Evolutionary conservation across 2,888 invertebrate species (phyloP).

Genomic region (Xestia sexstrigata): DNA sequence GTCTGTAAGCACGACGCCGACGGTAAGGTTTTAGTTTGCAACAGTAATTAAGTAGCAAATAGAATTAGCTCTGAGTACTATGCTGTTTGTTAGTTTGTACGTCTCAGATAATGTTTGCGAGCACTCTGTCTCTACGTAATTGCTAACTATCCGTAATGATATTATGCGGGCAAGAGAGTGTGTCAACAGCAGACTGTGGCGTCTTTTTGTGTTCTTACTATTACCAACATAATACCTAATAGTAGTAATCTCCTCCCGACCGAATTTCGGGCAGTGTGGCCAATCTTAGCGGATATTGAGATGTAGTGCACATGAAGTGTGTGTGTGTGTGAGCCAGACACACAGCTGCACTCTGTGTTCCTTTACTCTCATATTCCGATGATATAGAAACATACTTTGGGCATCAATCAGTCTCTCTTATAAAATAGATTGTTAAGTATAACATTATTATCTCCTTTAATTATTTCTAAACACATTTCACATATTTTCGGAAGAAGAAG

Average conservation of each 20-base stretch:
- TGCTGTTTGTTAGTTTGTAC: slow-evolving; percentile 15
- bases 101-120: slow-evolving; percentile 31
- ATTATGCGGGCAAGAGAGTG: background rate
- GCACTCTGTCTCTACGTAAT: slow-evolving; percentile 16
- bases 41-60: slow-evolving; percentile 47
- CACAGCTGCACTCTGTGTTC: background rate
- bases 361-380: background rate
- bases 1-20: background rate
- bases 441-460: background rate
- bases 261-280: background rate
- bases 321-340: background rate
- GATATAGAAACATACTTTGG: background rate
- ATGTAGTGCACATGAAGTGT: background rate
- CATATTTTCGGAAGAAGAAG: background rate
- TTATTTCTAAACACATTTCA: background rate
- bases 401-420: background rate
- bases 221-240: background rate
- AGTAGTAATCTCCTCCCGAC: background rate
- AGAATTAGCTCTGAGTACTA: slow-evolving; percentile 25
- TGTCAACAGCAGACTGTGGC: background rate
- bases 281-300: background rate
- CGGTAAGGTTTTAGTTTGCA: slow-evolving; percentile 12
- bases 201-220: background rate
- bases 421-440: too few relatives aligned
- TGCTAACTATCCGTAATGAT: slow-evolving; percentile 12